A percentile compares a stretch with the other conserved stretches of the same genome.
These are phyloP conservation scores for Sebastes melanostomus DNA, from an alignment of 2,797 vertebrate species.

Conservation along the genomic window DNA sequence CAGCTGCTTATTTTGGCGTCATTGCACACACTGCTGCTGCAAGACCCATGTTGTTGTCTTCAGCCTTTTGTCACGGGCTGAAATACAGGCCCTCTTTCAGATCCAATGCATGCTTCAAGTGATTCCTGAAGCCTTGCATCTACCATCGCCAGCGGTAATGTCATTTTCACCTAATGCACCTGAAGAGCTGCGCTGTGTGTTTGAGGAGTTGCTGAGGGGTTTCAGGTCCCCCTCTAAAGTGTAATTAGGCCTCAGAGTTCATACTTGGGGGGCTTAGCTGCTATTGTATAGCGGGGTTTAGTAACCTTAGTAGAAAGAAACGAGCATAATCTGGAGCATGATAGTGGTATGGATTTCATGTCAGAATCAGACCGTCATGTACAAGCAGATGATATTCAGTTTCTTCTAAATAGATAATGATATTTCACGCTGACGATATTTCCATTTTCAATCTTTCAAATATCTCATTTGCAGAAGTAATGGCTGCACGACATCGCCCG, in stretches of 20 bases:
- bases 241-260: slow-evolving; percentile 51
- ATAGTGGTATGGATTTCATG: neutral
- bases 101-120: slow-evolving; percentile 36
- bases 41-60: slow-evolving; percentile 3
- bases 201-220: slow-evolving; percentile 16
- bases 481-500: slow-evolving; percentile 81
- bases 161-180: slow-evolving; percentile 65
- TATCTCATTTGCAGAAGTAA: slow-evolving; percentile 86
- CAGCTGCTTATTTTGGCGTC: neutral
- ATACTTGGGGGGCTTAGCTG: slow-evolving; percentile 4
- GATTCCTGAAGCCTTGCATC: slow-evolving; percentile 29
- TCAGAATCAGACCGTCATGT: neutral
- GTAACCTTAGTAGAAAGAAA: slow-evolving; percentile 11
- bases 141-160: slow-evolving; percentile 34
- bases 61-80: slow-evolving; percentile 29
- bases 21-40: neutral
- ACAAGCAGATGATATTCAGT: slow-evolving; percentile 21
- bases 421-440: slow-evolving; percentile 47
- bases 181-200: slow-evolving; percentile 42
- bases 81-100: slow-evolving; percentile 29
- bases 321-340: slow-evolving; percentile 13
- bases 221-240: slow-evolving; percentile 29
- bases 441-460: slow-evolving; percentile 66
- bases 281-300: slow-evolving; percentile 9
- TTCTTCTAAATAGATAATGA: neutral